Evolutionary conservation across 2,113 vertebrate species (phyloP).

Genomic region (Phainopepla nitens): DNA sequence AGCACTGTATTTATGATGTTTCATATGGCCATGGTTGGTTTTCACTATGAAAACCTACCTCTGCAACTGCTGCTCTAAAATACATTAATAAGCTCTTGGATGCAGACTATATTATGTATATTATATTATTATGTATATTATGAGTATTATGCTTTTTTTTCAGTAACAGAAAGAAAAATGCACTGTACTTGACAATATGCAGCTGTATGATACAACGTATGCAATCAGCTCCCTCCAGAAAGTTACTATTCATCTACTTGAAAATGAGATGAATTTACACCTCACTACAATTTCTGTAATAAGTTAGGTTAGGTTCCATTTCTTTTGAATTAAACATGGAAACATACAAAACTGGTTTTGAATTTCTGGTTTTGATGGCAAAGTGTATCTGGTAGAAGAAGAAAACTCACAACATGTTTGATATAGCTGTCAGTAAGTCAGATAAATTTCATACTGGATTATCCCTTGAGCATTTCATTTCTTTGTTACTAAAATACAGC

Average conservation of each 20-base stretch:
- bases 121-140: too few relatives aligned
- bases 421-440: neutral
- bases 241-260: neutral
- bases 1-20: neutral
- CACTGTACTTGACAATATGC: neutral
- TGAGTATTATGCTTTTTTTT: neutral
- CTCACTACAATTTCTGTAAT: neutral
- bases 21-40: neutral
- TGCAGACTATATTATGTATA: neutral
- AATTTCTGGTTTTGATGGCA: neutral
- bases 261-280: neutral
- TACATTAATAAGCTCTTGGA: neutral
- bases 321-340: neutral
- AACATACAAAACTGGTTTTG: neutral
- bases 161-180: neutral
- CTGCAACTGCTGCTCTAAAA: neutral
- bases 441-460: neutral
- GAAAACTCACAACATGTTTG: neutral
- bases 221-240: neutral
- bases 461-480: neutral
- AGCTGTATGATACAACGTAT: neutral
- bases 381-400: neutral
- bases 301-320: neutral
- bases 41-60: neutral
- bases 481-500: neutral